These are phyloP conservation scores for Liasis olivaceus DNA, from an alignment of 2,797 vertebrate genomes.

Conservation along the genomic window DNA sequence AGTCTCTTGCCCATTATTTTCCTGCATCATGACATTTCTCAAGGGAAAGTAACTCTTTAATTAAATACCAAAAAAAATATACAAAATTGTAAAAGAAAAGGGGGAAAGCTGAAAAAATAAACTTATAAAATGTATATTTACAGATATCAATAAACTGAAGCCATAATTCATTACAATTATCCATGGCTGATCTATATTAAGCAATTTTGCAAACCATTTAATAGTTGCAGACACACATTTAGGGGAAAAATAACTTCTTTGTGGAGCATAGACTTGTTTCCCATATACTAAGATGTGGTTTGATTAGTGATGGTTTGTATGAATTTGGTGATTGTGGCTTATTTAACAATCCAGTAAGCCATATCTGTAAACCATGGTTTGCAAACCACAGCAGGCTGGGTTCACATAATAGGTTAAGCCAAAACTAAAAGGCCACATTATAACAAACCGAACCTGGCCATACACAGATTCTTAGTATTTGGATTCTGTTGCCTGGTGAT, in stretches of 20 bases:
- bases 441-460: background rate
- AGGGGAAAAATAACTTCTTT: background rate
- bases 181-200: background rate
- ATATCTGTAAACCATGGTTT: background rate
- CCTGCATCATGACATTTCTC: background rate
- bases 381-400: background rate
- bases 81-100: background rate
- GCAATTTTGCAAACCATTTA: background rate
- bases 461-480: background rate
- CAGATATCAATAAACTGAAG: background rate
- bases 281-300: background rate
- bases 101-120: background rate
- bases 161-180: background rate
- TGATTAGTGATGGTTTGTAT: background rate
- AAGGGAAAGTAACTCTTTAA: background rate
- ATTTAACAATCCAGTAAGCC: background rate
- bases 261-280: background rate
- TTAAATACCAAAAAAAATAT: background rate
- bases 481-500: background rate
- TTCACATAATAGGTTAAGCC: background rate
- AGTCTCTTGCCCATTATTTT: background rate
- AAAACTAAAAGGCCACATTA: too few species aligned
- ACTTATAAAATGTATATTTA: background rate
- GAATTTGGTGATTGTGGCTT: background rate
- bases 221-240: background rate